Evolutionary conservation across 2,797 vertebrate species (phyloP).

Genomic region (Aselliscus stoliczkanus): DNA sequence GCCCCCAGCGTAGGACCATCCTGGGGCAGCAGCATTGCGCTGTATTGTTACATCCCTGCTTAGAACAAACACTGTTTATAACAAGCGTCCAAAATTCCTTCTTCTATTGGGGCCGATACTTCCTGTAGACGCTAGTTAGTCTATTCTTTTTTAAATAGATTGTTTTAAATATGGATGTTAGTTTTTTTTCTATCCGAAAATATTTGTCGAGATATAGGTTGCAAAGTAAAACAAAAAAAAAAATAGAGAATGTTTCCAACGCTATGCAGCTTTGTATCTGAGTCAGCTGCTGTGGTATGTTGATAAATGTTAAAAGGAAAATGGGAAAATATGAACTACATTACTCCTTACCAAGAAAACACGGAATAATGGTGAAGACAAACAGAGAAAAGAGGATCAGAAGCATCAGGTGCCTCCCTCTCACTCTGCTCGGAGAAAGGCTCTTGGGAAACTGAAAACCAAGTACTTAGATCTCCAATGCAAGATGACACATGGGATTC

Average conservation of each 20-base stretch:
- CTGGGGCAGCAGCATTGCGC: neutral
- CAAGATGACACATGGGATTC: slow-evolving; percentile 33
- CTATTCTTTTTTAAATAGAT: neutral
- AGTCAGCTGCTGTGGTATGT: neutral
- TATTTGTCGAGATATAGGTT: neutral
- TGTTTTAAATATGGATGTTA: neutral
- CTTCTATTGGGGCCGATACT: neutral
- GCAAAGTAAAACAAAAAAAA: neutral
- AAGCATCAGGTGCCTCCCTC: neutral
- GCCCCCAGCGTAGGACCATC: neutral
- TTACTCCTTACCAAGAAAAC: neutral
- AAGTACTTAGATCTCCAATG: slow-evolving; percentile 45
- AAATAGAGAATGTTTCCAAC: neutral
- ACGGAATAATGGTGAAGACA: neutral
- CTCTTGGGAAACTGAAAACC: slow-evolving; percentile 25
- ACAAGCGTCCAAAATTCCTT: neutral
- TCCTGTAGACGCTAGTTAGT: neutral
- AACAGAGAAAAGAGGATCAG: slow-evolving; percentile 4
- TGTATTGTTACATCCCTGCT: neutral
- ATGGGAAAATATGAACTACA: neutral
- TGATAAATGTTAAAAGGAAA: slow-evolving; percentile 26
- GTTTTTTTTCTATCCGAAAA: slow-evolving; percentile 10
- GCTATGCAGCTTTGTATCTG: neutral
- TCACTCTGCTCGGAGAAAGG: neutral
- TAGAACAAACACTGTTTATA: neutral